Base-by-base conservation (phyloP, 2,113 vertebrate genomes). In the Dasyurus viverrinus region DNA sequence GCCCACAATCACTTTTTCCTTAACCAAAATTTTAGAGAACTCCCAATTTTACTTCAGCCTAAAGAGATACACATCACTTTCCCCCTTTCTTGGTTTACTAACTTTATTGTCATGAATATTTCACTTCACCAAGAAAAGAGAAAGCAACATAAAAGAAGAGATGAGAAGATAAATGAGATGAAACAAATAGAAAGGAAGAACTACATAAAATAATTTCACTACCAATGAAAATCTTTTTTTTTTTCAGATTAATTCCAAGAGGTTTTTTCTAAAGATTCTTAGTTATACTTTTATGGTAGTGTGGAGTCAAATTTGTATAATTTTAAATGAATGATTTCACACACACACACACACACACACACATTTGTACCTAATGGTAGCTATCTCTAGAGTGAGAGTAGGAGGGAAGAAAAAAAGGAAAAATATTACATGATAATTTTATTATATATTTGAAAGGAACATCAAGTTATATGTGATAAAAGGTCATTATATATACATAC, bases 81-180 rank as follows among this genome's bases (percentile, higher is more conserved):
- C 0, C 90, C 94, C 3, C 11, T 68, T 94, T 84, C 95, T 91
- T 93, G 26, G 30, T 89, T 95, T 96, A 95, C 53, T 76, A 95
- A 95, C 23, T 0, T 91, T 60, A 84, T 94, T 97, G 68, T 47
- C 42, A 50, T 52, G 93, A 95, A 92, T 93, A 93, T 16, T 94
- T 90, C 68, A n/a, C 68, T 84, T 84, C n/a, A 42, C 7, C n/a
- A 84, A n/a, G 14, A 16, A 84, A 42, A 84, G 16, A 14, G 68
- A 84, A 84, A 84, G 12, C n/a, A 84, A 84, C n/a, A 84, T 84
- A 84, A 84, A n/a, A 84, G 68, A 84, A 84, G 68, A 84, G 42
- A 84, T 84, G 16, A 42, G 36, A 84, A 84, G 68, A 42, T 42
- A 42, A 84, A 22, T 84, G 36, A 19, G 19, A 84, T 84, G 36